Evolutionary conservation across 2,797 vertebrate genomes (phyloP).

Genomic region (Gambusia yucatana): DNA sequence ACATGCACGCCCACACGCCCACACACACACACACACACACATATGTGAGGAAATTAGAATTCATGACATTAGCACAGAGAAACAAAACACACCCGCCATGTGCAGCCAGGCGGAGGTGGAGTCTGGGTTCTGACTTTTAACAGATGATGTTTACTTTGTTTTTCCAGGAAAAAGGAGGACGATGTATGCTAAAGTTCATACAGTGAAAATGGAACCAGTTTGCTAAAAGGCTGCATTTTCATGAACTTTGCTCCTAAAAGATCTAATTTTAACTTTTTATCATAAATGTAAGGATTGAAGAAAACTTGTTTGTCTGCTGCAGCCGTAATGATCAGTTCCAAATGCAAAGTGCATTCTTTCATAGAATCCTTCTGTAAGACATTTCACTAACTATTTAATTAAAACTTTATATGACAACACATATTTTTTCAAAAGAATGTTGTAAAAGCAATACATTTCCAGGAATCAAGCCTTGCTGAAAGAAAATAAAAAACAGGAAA

Average conservation of each 20-base stretch:
- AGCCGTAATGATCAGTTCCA: not conserved
- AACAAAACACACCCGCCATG: slow-evolving; percentile 53
- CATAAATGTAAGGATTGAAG: not conserved
- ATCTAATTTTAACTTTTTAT: not conserved
- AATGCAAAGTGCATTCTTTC: slow-evolving; percentile 11
- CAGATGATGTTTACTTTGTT: slow-evolving; percentile 62
- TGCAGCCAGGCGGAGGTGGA: slow-evolving; percentile 56
- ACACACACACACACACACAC: slow-evolving; percentile 5
- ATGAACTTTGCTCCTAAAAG: slow-evolving; percentile 43
- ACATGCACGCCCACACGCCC: slow-evolving; percentile 1
- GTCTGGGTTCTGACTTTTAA: slow-evolving; percentile 52
- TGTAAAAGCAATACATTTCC: slow-evolving; percentile 5
- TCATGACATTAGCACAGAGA: slow-evolving; percentile 57
- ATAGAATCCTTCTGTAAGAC: slow-evolving; percentile 7
- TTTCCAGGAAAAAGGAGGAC: slow-evolving; percentile 56
- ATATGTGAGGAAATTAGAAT: slow-evolving; percentile 53
- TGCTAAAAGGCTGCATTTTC: slow-evolving; percentile 14
- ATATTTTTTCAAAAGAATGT: slow-evolving; percentile 1
- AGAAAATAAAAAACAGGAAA: not conserved
- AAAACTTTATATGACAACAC: not conserved
- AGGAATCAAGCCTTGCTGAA: not conserved
- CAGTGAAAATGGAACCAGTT: slow-evolving; percentile 1
- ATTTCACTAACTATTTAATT: not conserved
- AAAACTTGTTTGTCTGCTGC: not conserved
- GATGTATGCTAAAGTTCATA: slow-evolving; percentile 21